Base-by-base conservation (phyloP, 1,140 invertebrate species). In the Leptinotarsa lineolata region DNA sequence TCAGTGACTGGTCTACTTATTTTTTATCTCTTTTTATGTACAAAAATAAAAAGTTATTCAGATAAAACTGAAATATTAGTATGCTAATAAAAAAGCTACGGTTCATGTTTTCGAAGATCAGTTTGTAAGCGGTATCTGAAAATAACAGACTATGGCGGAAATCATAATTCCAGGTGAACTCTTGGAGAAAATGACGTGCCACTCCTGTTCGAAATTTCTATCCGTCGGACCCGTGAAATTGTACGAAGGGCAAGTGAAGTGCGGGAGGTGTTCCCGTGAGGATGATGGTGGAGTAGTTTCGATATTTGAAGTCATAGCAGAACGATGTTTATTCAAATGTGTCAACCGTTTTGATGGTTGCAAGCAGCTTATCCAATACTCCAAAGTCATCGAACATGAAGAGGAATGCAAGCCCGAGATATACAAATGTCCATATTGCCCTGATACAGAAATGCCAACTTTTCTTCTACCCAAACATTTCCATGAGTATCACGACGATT, bases 211-310 rank as follows among this genome's bases (percentile, higher is more conserved):
- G 16, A 46, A 58, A 66, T 72, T 54, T 72, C 13, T 72, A 22
- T 72, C 71, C n/a, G 64, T 67, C 15, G 24, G 24, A 39, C 71
- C 71, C 13, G 61, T 72, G 21, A 72, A 72, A 64, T 61, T 72
- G 39, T 66, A 67, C 24, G 39, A 72, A 21, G 21, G 45, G 6
- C n/a, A n/a, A 20, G 12, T 72, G 1, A 72, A 72, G 66, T 72
- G 71, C 59, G 71, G 71, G n/a, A n/a, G 71, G 20, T 72, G 71
- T 54, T 48, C 30, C 16, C 30, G 21, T 12, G 44, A 66, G 4
- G 39, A 66, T 18, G 63, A 72, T 59, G 45, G 45, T 21, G 71
- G 71, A 13, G 48, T 22, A 39, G 64, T 72, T 12, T 72, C 71
- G 13, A 16, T 72, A 16, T 72, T 48, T 20, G 45, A 66, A 65